Base-by-base conservation (phyloP, 2,888 invertebrate genomes). In the Morpho helenor region DNA sequence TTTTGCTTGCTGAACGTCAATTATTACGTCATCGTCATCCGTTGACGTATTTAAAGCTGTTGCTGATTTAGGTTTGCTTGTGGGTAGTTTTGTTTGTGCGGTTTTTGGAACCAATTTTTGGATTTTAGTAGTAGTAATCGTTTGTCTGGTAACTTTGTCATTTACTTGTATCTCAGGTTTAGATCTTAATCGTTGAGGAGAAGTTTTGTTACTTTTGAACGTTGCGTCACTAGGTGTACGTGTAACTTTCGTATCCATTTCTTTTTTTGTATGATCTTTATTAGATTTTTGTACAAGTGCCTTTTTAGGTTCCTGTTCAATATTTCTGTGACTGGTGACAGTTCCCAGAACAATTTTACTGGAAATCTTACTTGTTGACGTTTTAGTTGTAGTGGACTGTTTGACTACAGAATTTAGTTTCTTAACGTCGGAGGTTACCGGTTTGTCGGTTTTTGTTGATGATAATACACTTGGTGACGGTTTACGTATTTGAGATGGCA, bases 1-100 rank as follows among this genome's bases (percentile, higher is more conserved):
- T 79, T 94, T 94, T 0, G 95, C 94, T 74, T 93, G 93, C 74
- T 94, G 93, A 50, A 94, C 91, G 74, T 94, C 94, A 59, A 94
- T 93, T 41, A 94, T 91, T n/a, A 94, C 80, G 68, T 93, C 93
- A 69, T 92, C 85, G 60, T 92, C 92, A 65, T 87, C 83, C 16
- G 80, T 82, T 39, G 91, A 82, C 23, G 89, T 91, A 59, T 91
- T 92, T 31, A 92, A 76, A 9, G 92, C 79, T 48, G 91, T 92
- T 7, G 88, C 89, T 40, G 90, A 90, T 66, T 90, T 90, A 6
- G 87, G 89, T 70, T 90, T 90, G 10, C 66, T 76, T 10, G 84
- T 73, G 8, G 85, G 77, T 22, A 87, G 65, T 64, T 86, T 87
- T n/a, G 75, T 70, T 52, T 80, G 75, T 5, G 74, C 64, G 62